Evolutionary conservation across 2,888 invertebrate genomes (phyloP), one percentile per base, ranked within the genome.

Genomic region (Gisinianus flammeolus): DNA sequence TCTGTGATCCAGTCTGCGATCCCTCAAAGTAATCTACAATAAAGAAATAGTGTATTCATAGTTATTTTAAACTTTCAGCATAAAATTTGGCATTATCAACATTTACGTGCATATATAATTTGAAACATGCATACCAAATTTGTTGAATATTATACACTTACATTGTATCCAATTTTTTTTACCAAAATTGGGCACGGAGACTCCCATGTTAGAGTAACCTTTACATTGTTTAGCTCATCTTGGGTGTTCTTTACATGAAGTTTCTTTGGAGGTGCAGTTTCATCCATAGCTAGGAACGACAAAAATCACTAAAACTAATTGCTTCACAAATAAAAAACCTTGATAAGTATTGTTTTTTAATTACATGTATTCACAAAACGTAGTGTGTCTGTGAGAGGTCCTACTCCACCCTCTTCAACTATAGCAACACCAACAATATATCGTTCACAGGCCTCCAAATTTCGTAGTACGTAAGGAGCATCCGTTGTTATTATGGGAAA

Each of bases 351-450:
- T 12, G n/a, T 12, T 22, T 6, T 30, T n/a, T n/a, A 33, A 31
- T 22, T 33, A 76, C 90, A 88, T 0, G 93, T 94, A 44, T 89
- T 86, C 2, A 92, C 87, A 62, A 87, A 88, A 0, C 87, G 85
- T 0, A 90, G 89, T 44, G 87, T 87, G 35, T 88, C 87, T 0
- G 89, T 88, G 64, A 93, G 87, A 0, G 93, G 93, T 6, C 92
- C 92, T n/a, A 89, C 87, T 26, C 74, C 76, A 0, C 79, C 81
- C 0, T 93, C 93, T 35, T 88, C 86, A 0, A 92, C 91, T 0
- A 90, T 90, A 16, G 91, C 86, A 0, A 94, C 91, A 4, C 91
- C 90, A 86, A 94, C 91, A 75, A 91, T 87, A 86, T 94, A 94
- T 0, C 89, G 89, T 85, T 93, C 92, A 84, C 95, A 95, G 0